phyloP scores from a whole-genome alignment of 2,888 invertebrate species.

The Rhingia rostrata region DNA sequence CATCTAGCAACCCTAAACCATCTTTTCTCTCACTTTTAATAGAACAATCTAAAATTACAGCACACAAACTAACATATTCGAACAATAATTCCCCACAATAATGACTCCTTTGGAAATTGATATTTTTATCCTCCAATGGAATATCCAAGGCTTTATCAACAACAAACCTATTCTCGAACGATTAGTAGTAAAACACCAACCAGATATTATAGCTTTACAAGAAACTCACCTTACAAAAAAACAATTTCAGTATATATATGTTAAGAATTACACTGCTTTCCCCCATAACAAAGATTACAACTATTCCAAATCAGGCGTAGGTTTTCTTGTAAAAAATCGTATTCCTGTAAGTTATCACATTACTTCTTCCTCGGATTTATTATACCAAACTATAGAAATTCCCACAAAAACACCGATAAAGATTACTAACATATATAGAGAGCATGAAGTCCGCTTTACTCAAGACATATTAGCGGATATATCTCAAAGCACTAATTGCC shows the following conservation, averaged over 20 bases:
- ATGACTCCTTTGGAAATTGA: constrained; percentile 21
- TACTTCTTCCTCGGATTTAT: constrained; percentile 4
- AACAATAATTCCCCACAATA: constrained; percentile 12
- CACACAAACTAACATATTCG: background rate
- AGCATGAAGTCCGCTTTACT: background rate
- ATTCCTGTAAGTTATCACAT: constrained; percentile 9
- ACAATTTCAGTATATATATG: background rate
- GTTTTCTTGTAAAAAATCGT: constrained; percentile 24
- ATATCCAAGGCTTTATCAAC: constrained; percentile 34
- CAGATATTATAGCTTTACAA: constrained; percentile 31
- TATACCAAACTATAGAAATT: constrained; percentile 17
- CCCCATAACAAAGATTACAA: constrained; percentile 3
- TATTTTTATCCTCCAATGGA: constrained; percentile 38
- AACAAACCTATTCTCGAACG: constrained; percentile 15
- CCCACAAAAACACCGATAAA: background rate
- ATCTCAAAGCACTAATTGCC: background rate
- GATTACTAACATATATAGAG: constrained; percentile 19
- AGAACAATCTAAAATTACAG: background rate
- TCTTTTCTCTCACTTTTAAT: background rate
- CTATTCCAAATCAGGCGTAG: constrained; percentile 9
- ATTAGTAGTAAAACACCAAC: constrained; percentile 23
- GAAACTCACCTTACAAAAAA: constrained; percentile 9
- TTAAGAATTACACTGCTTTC: background rate
- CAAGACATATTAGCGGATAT: constrained; percentile 5
- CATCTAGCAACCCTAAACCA: background rate